Base-by-base conservation (phyloP, 2,113 vertebrate genomes). In the Psephotus haematonotus region DNA sequence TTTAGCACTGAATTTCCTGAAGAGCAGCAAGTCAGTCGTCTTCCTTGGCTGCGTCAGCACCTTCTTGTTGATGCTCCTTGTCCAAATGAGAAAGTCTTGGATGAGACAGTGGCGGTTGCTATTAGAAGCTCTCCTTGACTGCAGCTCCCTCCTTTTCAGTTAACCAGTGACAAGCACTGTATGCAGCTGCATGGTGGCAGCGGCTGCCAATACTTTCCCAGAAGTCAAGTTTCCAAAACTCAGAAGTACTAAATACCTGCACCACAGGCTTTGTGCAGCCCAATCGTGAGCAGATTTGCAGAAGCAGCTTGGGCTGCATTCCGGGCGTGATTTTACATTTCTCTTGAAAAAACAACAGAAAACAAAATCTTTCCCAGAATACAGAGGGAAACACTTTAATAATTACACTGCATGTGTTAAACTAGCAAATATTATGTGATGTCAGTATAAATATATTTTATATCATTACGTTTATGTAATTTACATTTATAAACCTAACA, bases 31-130 rank as follows among this genome's bases (percentile, higher is more conserved):
- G 44, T 63, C 37, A 10, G 28, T 24, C 33, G 1, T 41, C 62
- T n/a, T 28, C 44, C 23, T 14, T 27, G 29, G 43, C 31, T 43
- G 9, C 33, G 9, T 11, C 76, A 75, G 55, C 25, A 49, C 52
- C 52, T 65, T 53, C 19, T 4, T 68, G 28, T 17, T 31, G 22
- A 62, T 39, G 27, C 12, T 79, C 6, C 53, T 43, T 27, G 19
- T 57, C 37, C 5, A 0, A 72, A 46, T 15, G 11, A 53, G 67
- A 60, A 74, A 57, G 65, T 41, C 47, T 74, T 69, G 29, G 29
- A 46, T 13, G 44, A 0, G 10, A 74, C 35, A 50, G 6, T 2
- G 15, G 64, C 1, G 1, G 43, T 4, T 59, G 41, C 53, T 74
- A 72, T 31, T 37, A 52, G 33, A 53, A 53, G 28, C 33, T 27